Evolutionary conservation across 2,113 vertebrate species (phyloP).

Genomic region (Kobus ellipsiprymnus): DNA sequence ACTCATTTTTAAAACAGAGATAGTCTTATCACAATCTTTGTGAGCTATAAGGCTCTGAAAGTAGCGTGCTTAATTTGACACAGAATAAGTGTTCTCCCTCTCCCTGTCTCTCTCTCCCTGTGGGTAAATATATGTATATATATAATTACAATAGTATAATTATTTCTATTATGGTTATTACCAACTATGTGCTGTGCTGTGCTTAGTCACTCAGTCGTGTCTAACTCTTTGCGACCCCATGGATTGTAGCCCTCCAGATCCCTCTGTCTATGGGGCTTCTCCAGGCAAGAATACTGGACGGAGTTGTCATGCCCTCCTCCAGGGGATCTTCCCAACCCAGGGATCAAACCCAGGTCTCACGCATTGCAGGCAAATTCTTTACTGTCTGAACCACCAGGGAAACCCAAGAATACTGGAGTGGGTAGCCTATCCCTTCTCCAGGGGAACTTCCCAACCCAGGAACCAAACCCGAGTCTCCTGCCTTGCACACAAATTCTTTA

Average conservation of each 20-base stretch:
- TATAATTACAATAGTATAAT: background rate
- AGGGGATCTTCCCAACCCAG: background rate
- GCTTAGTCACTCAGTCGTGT: background rate
- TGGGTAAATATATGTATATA: rapidly evolving
- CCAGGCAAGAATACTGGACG: background rate
- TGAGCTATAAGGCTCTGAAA: rapidly evolving
- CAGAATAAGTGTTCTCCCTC: background rate
- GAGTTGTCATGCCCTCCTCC: background rate
- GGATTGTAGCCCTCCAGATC: background rate
- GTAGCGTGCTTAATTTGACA: background rate
- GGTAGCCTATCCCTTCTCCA: background rate
- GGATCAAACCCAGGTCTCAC: background rate
- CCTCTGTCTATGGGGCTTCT: background rate
- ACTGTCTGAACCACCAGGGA: background rate
- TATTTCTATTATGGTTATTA: background rate
- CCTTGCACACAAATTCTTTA: background rate
- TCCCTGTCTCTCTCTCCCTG: background rate
- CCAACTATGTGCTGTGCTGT: background rate
- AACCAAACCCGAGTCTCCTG: background rate
- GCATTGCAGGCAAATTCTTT: background rate
- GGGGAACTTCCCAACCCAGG: background rate
- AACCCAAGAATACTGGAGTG: background rate
- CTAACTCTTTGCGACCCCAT: background rate
- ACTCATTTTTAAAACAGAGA: background rate
- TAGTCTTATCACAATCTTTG: background rate